Percentiles rank a stretch among this genome's conserved stretches.
phyloP scores from a whole-genome alignment of 2,113 vertebrate species.

The Gavia stellata region DNA sequence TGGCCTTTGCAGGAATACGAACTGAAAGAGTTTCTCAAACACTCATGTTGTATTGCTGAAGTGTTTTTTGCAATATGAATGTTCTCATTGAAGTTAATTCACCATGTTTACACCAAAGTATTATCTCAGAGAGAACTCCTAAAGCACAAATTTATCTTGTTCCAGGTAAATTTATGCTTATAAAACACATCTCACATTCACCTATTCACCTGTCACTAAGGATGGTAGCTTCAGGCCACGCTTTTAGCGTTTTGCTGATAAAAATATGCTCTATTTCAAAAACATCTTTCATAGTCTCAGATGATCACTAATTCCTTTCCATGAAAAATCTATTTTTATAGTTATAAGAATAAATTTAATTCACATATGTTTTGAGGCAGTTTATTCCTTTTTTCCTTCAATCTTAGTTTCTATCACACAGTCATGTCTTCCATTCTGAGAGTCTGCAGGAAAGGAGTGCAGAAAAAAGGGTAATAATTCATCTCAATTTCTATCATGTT shows the following conservation, averaged over 20 bases:
- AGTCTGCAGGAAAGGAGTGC: not conserved
- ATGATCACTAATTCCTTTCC: not conserved
- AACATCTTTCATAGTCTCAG: not conserved
- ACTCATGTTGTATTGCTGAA: not conserved
- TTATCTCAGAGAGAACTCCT: not conserved
- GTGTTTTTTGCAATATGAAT: not conserved
- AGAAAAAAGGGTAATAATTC: not conserved
- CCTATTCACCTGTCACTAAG: not conserved
- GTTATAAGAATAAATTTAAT: not conserved
- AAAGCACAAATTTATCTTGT: not conserved
- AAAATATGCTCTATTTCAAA: not conserved
- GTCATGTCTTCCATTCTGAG: not conserved
- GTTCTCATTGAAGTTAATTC: not conserved
- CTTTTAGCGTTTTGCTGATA: not conserved
- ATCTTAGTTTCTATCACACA: not conserved
- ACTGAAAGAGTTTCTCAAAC: not conserved
- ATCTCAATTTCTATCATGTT: not conserved
- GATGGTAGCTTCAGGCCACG: not conserved
- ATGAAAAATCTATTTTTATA: not conserved
- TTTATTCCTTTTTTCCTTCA: not conserved
- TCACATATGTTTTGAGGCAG: not conserved
- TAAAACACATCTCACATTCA: not conserved
- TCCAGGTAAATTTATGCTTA: not conserved
- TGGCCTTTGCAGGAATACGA: not conserved
- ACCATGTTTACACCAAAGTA: no score